Percentiles rank a stretch among this genome's conserved stretches.
phyloP scores from a whole-genome alignment of 1,140 invertebrate species.

The Drosophila parvula region DNA sequence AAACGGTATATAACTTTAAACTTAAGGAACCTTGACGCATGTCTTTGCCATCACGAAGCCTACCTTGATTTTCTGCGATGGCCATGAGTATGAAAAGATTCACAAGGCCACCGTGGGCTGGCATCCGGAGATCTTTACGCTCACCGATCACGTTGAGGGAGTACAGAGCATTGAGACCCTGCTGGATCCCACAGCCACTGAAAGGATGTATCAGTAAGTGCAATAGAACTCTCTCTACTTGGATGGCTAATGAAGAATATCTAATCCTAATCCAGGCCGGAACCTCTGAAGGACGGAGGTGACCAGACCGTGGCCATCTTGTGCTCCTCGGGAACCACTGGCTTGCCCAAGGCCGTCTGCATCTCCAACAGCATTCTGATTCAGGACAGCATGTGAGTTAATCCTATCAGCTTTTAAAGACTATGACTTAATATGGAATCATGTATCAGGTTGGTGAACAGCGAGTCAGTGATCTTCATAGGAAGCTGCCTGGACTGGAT shows the following conservation, averaged over 20 bases:
- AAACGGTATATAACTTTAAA: not conserved
- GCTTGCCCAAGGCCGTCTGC: constrained; percentile 91
- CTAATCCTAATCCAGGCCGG: constrained; percentile 44
- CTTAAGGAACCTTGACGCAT: constrained; percentile 56
- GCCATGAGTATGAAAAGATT: constrained; percentile 66
- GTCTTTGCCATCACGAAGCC: constrained; percentile 69
- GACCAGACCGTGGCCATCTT: constrained; percentile 81
- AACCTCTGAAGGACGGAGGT: constrained; percentile 48
- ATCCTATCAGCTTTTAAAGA: not conserved
- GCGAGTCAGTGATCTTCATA: constrained; percentile 58
- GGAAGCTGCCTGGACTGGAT: constrained; percentile 77
- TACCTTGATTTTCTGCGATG: constrained; percentile 72
- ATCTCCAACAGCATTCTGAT: constrained; percentile 86
- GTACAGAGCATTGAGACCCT: constrained; percentile 65
- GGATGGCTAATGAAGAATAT: not conserved
- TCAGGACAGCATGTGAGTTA: constrained; percentile 56
- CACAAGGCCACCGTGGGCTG: constrained; percentile 51
- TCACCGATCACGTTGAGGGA: constrained; percentile 56
- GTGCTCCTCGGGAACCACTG: constrained; percentile 90
- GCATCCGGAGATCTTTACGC: constrained; percentile 66
- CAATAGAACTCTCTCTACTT: no score
- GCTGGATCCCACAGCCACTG: constrained; percentile 56
- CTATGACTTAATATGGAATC: no score
- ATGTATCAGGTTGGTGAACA: constrained; percentile 45
- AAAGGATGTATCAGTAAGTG: constrained; percentile 70